A percentile compares a stretch with the other conserved stretches of the same genome.
Conservation (phyloP, 1,140 invertebrate genomes). For the Drosophila pseudoobscura region DNA sequence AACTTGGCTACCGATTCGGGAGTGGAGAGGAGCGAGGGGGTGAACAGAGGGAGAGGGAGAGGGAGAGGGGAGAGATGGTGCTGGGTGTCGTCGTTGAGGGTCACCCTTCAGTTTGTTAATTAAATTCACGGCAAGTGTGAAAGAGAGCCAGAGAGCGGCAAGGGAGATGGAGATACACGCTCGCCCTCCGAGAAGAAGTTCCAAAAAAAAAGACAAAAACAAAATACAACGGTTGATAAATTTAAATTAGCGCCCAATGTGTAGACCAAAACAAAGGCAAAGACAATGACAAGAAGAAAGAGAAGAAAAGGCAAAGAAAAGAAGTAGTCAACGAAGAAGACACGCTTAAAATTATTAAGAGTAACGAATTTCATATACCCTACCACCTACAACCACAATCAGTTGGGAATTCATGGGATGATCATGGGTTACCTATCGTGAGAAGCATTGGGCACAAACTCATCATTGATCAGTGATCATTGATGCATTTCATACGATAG, state of each 20-base stretch:
- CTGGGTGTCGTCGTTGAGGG: conserved; percentile 3
- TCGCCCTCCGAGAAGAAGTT: too few species aligned
- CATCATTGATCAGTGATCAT: too few species aligned
- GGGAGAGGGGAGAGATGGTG: not conserved
- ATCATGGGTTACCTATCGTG: too few species aligned
- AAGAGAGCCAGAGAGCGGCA: not conserved
- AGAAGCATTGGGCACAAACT: too few species aligned
- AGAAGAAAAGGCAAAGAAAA: conserved; percentile 1
- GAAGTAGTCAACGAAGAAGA: conserved; percentile 14
- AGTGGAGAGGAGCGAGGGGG: not conserved
- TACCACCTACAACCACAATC: too few species aligned
- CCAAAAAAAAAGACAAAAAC: conserved; percentile 5
- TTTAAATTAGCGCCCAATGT: conserved; percentile 49
- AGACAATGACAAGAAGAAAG: conserved; percentile 8
- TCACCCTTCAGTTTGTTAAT: conserved; percentile 58
- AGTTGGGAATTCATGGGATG: too few species aligned
- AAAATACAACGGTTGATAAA: conserved; percentile 38
- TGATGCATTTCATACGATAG: too few species aligned
- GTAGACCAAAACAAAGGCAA: conserved; percentile 19
- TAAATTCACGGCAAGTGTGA: conserved; percentile 57
- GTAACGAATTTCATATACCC: too few species aligned
- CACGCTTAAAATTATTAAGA: not conserved
- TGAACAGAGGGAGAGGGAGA: not conserved
- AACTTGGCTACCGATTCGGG: conserved; percentile 22
- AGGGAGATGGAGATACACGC: not conserved